Evolutionary conservation across 2,888 invertebrate species (phyloP), one percentile per base, ranked within the genome.

Genomic region (Leptura quadrifasciata): DNA sequence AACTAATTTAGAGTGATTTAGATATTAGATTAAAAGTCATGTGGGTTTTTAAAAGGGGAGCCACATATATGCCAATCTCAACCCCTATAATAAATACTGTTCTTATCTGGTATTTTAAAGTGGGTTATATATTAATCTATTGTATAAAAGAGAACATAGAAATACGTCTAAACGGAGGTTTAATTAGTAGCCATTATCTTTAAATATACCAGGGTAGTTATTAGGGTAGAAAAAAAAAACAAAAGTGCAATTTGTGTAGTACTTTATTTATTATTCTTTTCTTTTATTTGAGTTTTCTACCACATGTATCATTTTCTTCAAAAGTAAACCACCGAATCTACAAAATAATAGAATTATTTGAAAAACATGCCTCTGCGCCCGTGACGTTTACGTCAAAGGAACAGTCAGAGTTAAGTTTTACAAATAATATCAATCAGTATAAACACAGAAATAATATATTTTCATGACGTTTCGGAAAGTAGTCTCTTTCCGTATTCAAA

Each of bases 41-140:
- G 76, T n/a, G 76, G 76, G 76, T 73, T 70, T 54, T 21, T 57
- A 47, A 55, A 65, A 58, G 52, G 63, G 65, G 57, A 65, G 39
- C 4, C 31, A 27, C 47, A 6, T 67, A 72, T 63, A 68, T 47
- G 72, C 58, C 70, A 70, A 73, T 73, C 57, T 64, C 17, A 39
- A 73, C 76, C 76, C 76, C 70, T 76, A 76, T 76, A 70, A 70
- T 69, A 64, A 72, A 58, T 27, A 52, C 24, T 24, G n/a, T 58
- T 70, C 70, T 35, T 27, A 27, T 24, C 21, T 58, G n/a, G 21
- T 6, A 12, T 58, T 58, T 24, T 58, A 58, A 58, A 24, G 5
- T 47, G n/a, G 47, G 47, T 12, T 47, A 47, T 15, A n/a, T 47
- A n/a, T 47, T 47, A n/a, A 47, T 15, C 47, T 47, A n/a, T 47